phyloP scores from a whole-genome alignment of 1,140 invertebrate genomes.

The Uloborus diversus region DNA sequence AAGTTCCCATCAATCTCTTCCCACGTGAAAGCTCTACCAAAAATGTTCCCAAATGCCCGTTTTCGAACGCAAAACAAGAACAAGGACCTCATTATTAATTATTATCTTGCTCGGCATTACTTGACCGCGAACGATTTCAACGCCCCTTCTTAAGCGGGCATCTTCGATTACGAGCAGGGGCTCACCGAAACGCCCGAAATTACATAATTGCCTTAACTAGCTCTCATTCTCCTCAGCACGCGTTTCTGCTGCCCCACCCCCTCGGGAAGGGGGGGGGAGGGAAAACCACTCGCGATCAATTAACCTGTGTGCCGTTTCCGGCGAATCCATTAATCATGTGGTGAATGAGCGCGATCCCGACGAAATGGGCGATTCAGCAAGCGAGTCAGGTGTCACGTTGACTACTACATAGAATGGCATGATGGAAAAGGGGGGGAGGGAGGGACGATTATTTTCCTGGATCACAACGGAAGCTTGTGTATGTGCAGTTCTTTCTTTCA shows the following conservation, averaged over 20 bases:
- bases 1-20: too few species aligned
- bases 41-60: too few species aligned
- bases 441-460: too few species aligned
- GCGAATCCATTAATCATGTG: slow-evolving; percentile 31
- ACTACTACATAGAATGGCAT: too few species aligned
- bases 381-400: slow-evolving; percentile 38
- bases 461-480: too few species aligned
- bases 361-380: slow-evolving; percentile 41
- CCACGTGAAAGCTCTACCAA: too few species aligned
- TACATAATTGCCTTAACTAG: slow-evolving; percentile 38
- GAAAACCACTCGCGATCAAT: slow-evolving; percentile 51
- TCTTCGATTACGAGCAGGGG: neutral
- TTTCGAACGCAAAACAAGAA: too few species aligned
- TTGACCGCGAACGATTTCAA: slow-evolving; percentile 13
- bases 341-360: slow-evolving; percentile 36
- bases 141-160: slow-evolving; percentile 21
- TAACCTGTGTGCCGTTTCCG: slow-evolving; percentile 42
- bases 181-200: too few species aligned
- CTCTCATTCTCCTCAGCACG: slow-evolving; percentile 2
- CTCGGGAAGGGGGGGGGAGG: neutral
- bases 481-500: too few species aligned
- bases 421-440: too few species aligned
- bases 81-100: slow-evolving; percentile 27
- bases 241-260: neutral
- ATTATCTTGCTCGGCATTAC: slow-evolving; percentile 19